Conservation (phyloP, 2,113 vertebrate genomes). For the Scopus umbretta region DNA sequence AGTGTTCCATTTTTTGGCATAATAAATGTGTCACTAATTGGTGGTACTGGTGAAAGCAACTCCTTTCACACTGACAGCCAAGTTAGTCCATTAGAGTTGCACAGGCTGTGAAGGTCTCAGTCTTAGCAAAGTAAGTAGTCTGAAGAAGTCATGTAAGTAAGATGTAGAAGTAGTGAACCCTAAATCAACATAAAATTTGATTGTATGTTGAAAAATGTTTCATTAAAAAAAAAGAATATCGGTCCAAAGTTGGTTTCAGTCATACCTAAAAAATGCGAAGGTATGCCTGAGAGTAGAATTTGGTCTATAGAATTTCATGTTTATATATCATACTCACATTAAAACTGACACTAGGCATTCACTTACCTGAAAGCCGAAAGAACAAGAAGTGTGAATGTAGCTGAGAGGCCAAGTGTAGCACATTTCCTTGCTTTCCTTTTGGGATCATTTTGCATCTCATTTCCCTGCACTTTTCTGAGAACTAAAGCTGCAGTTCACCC, state of each 20-base stretch:
- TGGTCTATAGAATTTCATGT: background rate
- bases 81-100: background rate
- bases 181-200: background rate
- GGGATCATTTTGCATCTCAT: background rate
- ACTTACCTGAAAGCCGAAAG: background rate
- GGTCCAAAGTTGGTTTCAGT: background rate
- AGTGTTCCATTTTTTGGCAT: background rate
- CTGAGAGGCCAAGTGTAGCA: background rate
- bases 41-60: background rate
- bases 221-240: background rate
- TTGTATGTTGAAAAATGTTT: background rate
- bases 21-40: background rate
- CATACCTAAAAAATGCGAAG: background rate
- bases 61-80: background rate
- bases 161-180: background rate
- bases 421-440: background rate
- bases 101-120: background rate
- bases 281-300: background rate
- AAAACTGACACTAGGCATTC: background rate
- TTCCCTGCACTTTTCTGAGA: background rate
- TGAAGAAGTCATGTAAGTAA: background rate
- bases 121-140: background rate
- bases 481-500: background rate
- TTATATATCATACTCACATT: background rate
- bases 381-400: background rate